phyloP scores from a whole-genome alignment of 2,797 vertebrate genomes.

The Avahi laniger region DNA sequence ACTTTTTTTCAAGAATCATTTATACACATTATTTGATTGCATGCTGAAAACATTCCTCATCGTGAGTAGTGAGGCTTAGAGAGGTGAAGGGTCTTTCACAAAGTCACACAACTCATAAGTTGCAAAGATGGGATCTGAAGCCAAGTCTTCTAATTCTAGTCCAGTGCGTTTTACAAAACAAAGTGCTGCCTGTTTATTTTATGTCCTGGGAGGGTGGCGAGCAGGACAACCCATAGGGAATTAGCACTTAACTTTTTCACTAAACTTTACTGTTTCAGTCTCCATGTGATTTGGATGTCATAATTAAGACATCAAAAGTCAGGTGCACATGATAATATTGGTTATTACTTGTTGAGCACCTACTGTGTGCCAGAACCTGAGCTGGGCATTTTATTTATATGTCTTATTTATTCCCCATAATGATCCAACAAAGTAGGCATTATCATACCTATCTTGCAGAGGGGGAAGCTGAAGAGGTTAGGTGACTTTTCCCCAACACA shows the following conservation, averaged over 20 bases:
- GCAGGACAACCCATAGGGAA: not conserved
- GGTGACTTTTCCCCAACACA: not conserved
- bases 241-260: not conserved
- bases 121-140: not conserved
- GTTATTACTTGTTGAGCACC: not conserved
- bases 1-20: conserved; percentile 13
- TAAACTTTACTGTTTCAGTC: not conserved
- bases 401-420: not conserved
- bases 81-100: not conserved
- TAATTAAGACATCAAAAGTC: not conserved
- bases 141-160: not conserved
- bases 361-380: not conserved
- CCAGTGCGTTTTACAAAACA: not conserved
- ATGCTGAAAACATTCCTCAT: not conserved
- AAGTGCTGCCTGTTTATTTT: not conserved
- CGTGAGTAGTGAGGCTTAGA: not conserved
- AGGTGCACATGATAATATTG: not conserved
- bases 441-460: not conserved
- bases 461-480: not conserved
- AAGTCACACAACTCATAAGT: not conserved
- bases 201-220: not conserved
- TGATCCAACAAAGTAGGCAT: not conserved
- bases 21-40: not conserved
- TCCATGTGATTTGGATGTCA: not conserved
- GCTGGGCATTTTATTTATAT: not conserved